Evolutionary conservation across 2,888 invertebrate genomes (phyloP), one percentile per base, ranked within the genome.

Genomic region (Stenoptilia bipunctidactyla): DNA sequence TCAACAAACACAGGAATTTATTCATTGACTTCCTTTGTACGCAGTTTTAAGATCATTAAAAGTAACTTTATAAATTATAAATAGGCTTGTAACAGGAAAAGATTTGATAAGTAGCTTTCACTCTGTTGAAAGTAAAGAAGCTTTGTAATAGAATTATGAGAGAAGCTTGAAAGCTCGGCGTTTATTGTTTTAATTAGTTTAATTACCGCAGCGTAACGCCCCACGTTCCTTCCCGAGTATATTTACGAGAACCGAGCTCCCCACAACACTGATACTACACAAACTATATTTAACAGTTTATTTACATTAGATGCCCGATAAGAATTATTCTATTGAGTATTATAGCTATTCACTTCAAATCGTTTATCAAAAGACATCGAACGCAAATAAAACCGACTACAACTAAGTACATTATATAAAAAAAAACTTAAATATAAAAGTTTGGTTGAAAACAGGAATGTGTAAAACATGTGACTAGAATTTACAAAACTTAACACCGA

Each of bases 371-470:
- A 20, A 20, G 20, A 20, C 20, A 20, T 20, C 20, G 8, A 20
- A 20, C 8, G 8, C 20, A 20, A 20, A 20, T 20, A 20, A 20
- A 42, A 39, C 39, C 25, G 34, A 43, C 33, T 36, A 41, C 45
- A 45, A 52, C 52, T 57, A 53, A 53, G 45, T 50, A 58, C 30
- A 10, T 10, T 10, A 30, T 30, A 34, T 34, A 14, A 56, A 63
- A 20, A 61, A 63, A 57, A 61, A 58, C 60, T 66, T 60, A 56
- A 62, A 65, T 56, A 63, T 61, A 60, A 69, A 63, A 64, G 79
- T 80, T 82, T 80, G 80, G 77, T 82, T 80, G 75, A 71, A 71
- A 82, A 82, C 80, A 82, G 83, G 83, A 83, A 82, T 82, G 83
- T 79, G 63, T 76, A 75, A 75, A 82, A 83, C 80, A 74, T 68